A percentile compares a stretch with the other conserved stretches of the same genome.
Conservation (phyloP, 1,140 invertebrate genomes). For the Andricus grossulariae region DNA sequence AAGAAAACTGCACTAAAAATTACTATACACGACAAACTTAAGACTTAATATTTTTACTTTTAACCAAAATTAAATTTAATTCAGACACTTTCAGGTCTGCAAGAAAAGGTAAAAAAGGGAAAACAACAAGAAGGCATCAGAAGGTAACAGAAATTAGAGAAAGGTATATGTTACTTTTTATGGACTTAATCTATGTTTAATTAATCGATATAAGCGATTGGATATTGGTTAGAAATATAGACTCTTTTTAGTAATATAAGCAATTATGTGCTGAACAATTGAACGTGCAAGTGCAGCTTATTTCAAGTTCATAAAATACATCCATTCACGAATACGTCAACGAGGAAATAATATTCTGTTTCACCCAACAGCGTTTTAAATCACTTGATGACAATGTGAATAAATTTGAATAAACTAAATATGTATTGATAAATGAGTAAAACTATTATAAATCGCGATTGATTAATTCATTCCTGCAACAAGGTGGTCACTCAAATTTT, state of each 20-base stretch:
- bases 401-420: conserved; percentile 14
- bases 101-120: too few species aligned
- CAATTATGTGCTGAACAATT: neutral
- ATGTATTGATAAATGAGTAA: neutral
- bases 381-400: conserved; percentile 1
- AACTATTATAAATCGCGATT: neutral
- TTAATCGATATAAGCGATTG: too few species aligned
- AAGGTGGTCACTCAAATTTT: too few species aligned
- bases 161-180: too few species aligned
- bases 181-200: too few species aligned
- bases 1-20: neutral
- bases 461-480: too few species aligned
- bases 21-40: neutral
- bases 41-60: too few species aligned
- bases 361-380: neutral
- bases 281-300: conserved; percentile 20
- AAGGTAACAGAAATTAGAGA: too few species aligned
- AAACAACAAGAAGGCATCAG: too few species aligned
- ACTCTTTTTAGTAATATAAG: conserved; percentile 7
- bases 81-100: too few species aligned
- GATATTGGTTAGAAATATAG: neutral
- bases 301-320: conserved; percentile 12
- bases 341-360: conserved; percentile 22
- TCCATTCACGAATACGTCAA: conserved; percentile 1
- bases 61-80: too few species aligned